A percentile compares a stretch with the other conserved stretches of the same genome.
phyloP scores from a whole-genome alignment of 2,888 invertebrate genomes.

The Scaptomyza parva region DNA sequence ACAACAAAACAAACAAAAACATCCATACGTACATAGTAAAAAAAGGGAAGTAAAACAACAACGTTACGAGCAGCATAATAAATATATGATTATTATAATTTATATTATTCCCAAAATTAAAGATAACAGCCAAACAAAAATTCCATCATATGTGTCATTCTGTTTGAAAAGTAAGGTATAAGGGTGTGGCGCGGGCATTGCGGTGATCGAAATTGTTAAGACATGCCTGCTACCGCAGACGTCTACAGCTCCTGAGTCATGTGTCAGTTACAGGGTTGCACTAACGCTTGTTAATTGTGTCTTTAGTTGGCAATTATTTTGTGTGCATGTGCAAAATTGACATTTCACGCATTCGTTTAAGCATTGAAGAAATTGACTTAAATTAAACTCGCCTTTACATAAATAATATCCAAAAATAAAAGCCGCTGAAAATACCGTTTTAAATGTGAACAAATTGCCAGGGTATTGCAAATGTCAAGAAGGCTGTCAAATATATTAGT shows the following conservation, averaged over 20 bases:
- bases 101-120: slow-evolving; percentile 83
- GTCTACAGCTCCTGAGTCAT: slow-evolving; percentile 36
- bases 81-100: slow-evolving; percentile 78
- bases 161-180: slow-evolving; percentile 11
- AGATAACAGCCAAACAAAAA: slow-evolving; percentile 77
- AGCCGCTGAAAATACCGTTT: not conserved
- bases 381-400: not conserved
- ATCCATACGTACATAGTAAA: slow-evolving; percentile 61
- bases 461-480: not conserved
- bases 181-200: not conserved
- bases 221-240: slow-evolving; percentile 9
- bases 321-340: not conserved
- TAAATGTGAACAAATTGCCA: not conserved
- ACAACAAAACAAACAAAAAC: slow-evolving; percentile 41
- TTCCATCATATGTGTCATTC: slow-evolving; percentile 32
- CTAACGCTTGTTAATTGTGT: not conserved
- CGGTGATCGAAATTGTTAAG: slow-evolving; percentile 9
- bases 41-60: slow-evolving; percentile 74
- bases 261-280: slow-evolving; percentile 40
- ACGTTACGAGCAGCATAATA: slow-evolving; percentile 74
- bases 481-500: not conserved
- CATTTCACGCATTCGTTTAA: not conserved
- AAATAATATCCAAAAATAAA: not conserved
- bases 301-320: too few relatives aligned
- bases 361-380: not conserved